phyloP scores from a whole-genome alignment of 2,113 vertebrate species.

The Odontesthes bonariensis region DNA sequence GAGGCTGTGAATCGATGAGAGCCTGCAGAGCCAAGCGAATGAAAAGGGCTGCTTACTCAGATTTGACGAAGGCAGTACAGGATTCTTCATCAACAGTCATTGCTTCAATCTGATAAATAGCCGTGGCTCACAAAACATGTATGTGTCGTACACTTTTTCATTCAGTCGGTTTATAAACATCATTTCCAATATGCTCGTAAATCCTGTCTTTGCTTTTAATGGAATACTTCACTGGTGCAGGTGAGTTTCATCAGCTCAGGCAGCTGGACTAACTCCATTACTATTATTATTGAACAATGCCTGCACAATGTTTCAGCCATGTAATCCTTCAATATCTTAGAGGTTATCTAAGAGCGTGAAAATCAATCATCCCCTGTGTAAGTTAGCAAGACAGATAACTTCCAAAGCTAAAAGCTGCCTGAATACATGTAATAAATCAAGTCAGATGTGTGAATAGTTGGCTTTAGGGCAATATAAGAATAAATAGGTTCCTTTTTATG shows the following conservation, averaged over 20 bases:
- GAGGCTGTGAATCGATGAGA: background rate
- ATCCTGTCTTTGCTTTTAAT: background rate
- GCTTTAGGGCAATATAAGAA: too few relatives aligned
- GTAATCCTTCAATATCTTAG: conserved; percentile 21
- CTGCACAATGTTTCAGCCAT: conserved; percentile 9
- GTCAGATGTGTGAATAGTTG: background rate
- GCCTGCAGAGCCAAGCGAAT: conserved; percentile 9
- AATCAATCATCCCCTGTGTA: conserved; percentile 36
- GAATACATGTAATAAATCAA: conserved; percentile 54
- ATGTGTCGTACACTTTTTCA: background rate
- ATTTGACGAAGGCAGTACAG: conserved; percentile 22
- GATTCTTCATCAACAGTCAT: conserved; percentile 3
- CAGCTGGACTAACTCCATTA: background rate
- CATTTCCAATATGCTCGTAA: conserved; percentile 11
- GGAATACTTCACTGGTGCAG: too few relatives aligned
- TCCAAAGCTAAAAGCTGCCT: conserved; percentile 24
- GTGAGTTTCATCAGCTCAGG: background rate
- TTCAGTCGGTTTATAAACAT: background rate
- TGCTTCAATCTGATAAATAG: conserved; percentile 18
- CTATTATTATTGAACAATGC: background rate
- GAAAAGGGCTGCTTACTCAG: conserved; percentile 31
- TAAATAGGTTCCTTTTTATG: too few relatives aligned
- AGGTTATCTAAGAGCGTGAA: background rate
- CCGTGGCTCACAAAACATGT: background rate
- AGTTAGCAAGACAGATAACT: conserved; percentile 32